These are phyloP conservation scores for Cichladusa arquata DNA, from an alignment of 2,113 vertebrate genomes.

Conservation along the genomic window DNA sequence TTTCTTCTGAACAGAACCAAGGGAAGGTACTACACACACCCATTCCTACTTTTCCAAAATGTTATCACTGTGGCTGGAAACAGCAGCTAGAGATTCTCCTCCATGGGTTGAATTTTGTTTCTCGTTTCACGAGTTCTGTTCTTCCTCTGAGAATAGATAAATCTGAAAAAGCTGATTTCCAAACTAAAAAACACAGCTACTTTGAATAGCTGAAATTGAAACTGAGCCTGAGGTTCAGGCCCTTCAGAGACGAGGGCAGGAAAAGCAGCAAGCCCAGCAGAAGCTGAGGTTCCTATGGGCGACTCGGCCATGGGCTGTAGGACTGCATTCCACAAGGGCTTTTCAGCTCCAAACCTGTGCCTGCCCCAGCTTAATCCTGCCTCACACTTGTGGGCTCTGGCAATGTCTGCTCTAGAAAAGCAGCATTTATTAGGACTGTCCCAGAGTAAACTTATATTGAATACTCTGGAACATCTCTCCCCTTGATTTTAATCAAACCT, in stretches of 20 bases:
- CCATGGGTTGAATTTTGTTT: neutral
- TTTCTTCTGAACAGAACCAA: neutral
- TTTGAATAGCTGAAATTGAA: neutral
- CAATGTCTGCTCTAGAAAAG: neutral
- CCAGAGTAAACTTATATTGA: neutral
- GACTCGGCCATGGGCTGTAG: neutral
- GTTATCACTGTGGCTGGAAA: neutral
- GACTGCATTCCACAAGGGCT: neutral
- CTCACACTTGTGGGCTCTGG: neutral
- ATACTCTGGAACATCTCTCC: neutral
- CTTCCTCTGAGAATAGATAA: neutral
- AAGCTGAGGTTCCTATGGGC: neutral
- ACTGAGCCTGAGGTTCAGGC: neutral
- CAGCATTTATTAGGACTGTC: neutral
- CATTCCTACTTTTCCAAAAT: neutral
- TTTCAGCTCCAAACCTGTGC: neutral
- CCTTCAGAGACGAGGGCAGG: neutral
- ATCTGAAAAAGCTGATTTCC: neutral
- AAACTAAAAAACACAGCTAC: neutral
- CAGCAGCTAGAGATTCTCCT: neutral
- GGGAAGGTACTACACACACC: neutral
- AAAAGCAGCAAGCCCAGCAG: neutral
- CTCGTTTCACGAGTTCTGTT: neutral
- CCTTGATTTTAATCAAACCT: neutral
- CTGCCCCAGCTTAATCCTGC: neutral